Evolutionary conservation across 2,113 vertebrate genomes (phyloP).

Genomic region (Rhea americana): DNA sequence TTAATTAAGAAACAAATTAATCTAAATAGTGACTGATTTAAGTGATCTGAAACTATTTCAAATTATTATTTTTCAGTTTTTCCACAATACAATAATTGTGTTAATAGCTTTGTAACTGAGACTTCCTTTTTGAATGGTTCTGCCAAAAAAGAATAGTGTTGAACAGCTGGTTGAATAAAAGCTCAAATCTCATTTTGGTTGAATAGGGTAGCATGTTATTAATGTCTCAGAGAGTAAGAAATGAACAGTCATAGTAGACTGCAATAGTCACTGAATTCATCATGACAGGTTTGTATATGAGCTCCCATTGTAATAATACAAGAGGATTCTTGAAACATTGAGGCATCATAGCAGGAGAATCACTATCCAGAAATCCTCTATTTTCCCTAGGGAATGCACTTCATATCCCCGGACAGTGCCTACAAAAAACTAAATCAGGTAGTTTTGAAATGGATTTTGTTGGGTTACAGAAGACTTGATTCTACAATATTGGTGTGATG

Average conservation of each 20-base stretch:
- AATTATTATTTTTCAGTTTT: not conserved
- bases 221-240: not conserved
- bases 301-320: not conserved
- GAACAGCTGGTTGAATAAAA: not conserved
- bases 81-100: not conserved
- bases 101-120: not conserved
- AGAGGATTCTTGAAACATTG: not conserved
- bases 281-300: not conserved
- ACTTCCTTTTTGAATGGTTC: not conserved
- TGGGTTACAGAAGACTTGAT: not conserved
- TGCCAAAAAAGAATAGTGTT: not conserved
- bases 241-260: not conserved
- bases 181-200: not conserved
- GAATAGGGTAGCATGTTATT: not conserved
- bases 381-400: not conserved
- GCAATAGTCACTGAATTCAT: not conserved
- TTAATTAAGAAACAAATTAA: not conserved
- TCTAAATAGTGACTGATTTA: not conserved
- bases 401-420: not conserved
- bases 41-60: not conserved
- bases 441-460: not conserved
- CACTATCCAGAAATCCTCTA: not conserved
- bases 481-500: not conserved
- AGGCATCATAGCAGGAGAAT: not conserved
- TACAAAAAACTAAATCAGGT: not conserved